phyloP scores from a whole-genome alignment of 2,797 vertebrate genomes.

The Spinibarbus caldwelli region DNA sequence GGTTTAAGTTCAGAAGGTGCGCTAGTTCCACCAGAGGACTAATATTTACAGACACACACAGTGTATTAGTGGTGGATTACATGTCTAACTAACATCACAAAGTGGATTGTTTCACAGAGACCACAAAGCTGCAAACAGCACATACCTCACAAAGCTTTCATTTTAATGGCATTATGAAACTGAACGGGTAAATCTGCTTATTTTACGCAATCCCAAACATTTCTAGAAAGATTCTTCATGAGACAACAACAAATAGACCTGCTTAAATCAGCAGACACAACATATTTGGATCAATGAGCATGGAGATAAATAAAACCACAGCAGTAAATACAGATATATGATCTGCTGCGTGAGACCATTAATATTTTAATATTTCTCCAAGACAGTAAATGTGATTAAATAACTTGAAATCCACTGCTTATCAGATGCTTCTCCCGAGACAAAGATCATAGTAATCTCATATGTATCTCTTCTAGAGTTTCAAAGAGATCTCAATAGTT shows the following conservation, averaged over 20 bases:
- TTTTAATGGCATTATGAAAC: conserved; percentile 40
- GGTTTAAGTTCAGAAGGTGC: background rate
- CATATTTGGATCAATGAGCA: background rate
- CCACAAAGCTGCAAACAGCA: conserved; percentile 38
- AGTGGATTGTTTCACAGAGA: conserved; percentile 46
- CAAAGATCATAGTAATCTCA: background rate
- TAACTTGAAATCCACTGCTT: background rate
- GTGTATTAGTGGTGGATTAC: conserved; percentile 44
- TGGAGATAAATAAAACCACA: background rate
- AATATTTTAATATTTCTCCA: background rate
- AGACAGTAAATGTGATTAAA: background rate
- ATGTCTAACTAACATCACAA: conserved; percentile 40
- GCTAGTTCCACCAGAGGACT: background rate
- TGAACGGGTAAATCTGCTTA: conserved; percentile 5
- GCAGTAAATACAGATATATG: background rate
- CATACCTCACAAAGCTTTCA: conserved; percentile 25
- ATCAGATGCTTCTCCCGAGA: background rate
- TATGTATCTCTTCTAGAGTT: background rate
- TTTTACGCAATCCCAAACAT: conserved; percentile 9
- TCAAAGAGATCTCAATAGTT: background rate
- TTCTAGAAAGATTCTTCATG: conserved; percentile 10
- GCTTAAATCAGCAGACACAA: conserved; percentile 2
- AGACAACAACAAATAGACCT: background rate
- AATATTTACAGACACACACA: conserved; percentile 26
- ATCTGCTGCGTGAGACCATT: background rate